phyloP scores from a whole-genome alignment of 2,113 vertebrate species.

The Setophaga petechia region DNA sequence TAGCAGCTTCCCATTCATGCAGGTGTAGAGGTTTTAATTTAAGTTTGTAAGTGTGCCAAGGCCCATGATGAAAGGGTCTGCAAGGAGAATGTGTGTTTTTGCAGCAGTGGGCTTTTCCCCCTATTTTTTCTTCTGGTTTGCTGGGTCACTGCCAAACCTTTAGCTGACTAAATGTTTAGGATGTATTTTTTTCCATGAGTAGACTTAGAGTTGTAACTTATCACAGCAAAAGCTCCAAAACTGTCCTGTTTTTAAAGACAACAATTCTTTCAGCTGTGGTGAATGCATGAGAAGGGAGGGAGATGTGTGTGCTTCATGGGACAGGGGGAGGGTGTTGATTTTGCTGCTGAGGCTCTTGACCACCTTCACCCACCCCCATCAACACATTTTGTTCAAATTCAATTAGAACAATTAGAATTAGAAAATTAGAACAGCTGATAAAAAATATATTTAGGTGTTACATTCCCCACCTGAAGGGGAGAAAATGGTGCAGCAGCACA shows the following conservation, averaged over 20 bases:
- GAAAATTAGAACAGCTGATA: neutral
- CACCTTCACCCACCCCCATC: neutral
- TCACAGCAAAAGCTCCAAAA: neutral
- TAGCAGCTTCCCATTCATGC: neutral
- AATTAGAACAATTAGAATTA: neutral
- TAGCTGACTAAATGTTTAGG: neutral
- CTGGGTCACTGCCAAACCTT: neutral
- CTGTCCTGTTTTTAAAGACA: neutral
- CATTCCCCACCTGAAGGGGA: neutral
- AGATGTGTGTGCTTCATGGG: neutral
- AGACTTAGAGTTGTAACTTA: neutral
- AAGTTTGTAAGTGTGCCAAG: neutral
- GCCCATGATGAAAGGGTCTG: neutral
- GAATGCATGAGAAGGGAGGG: neutral
- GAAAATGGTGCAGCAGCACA: neutral
- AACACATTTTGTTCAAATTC: neutral
- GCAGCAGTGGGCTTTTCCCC: neutral
- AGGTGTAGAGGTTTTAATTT: neutral
- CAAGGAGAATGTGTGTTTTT: neutral
- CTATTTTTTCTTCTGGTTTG: neutral
- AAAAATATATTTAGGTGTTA: neutral
- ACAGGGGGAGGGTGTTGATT: neutral
- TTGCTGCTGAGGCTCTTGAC: neutral
- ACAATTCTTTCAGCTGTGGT: neutral
- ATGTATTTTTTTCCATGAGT: neutral